Percentiles rank a stretch among this genome's conserved stretches.
Evolutionary conservation across 2,888 invertebrate genomes (phyloP).

Genomic region (Agrypnus murinus): DNA sequence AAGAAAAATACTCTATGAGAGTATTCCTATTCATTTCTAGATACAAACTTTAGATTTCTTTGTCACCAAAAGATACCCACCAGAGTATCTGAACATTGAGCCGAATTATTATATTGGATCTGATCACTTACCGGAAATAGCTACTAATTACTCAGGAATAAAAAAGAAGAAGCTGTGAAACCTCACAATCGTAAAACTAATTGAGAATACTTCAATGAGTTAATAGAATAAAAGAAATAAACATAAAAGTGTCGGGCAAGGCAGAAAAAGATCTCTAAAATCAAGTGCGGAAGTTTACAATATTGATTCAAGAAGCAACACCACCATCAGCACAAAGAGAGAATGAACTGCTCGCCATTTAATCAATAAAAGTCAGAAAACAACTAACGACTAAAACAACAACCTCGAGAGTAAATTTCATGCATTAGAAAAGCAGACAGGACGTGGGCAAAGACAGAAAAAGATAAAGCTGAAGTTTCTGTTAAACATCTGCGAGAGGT

Average conservation of each 20-base stretch:
- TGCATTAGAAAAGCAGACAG: conserved; percentile 4
- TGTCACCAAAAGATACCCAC: neutral
- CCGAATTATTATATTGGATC: neutral
- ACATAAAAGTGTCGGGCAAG: conserved; percentile 22
- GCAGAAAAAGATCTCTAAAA: conserved; percentile 8
- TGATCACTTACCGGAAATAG: neutral
- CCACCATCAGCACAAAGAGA: neutral
- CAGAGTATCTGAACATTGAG: neutral
- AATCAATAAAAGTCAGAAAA: neutral
- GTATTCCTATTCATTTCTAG: too few species aligned
- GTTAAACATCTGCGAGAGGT: conserved; percentile 4
- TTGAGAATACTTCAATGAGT: conserved; percentile 5
- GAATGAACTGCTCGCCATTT: neutral
- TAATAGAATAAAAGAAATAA: conserved; percentile 1
- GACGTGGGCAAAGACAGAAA: too few species aligned
- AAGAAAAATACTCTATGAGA: neutral
- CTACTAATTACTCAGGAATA: neutral
- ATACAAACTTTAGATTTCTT: neutral
- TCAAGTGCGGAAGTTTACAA: conserved; percentile 10
- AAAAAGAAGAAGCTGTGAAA: neutral
- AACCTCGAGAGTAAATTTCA: conserved; percentile 8
- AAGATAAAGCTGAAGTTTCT: too few species aligned
- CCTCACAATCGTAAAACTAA: too few species aligned
- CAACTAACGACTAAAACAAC: too few species aligned
- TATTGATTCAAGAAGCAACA: conserved; percentile 17